Base-by-base conservation (phyloP, 1,140 invertebrate species). In the Drosophila guanche region DNA sequence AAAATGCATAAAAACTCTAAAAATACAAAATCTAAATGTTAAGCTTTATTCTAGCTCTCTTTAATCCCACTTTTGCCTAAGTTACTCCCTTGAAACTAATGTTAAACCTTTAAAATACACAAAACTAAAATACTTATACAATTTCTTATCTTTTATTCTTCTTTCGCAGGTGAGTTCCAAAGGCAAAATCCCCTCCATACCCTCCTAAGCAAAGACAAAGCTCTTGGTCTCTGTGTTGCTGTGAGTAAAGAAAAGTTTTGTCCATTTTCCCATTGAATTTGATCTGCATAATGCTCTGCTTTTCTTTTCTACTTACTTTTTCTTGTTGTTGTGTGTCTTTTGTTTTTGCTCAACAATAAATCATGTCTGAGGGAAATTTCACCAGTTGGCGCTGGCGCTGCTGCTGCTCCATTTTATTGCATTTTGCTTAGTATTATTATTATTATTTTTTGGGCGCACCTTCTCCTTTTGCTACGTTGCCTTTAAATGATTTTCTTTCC, bases 341-440 rank as follows among this genome's bases (percentile, higher is more conserved):
- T 69, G 41, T 48, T 51, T 63, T 40, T 45, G 14, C 61, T 50
- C 66, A 71, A 77, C 65, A 79, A 86, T 86, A 86, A 88, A 86
- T 86, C 83, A 86, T 72, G 62, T 57, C 52, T 4, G 10, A 4
- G 10, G 33, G 62, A 77, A 81, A 88, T 86, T 88, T 88, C 75
- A 51, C 83, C 83, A 78, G 83, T 88, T 88, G 83, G 83, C 16
- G 16, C 16, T 20, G 16, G 16, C 16, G 16, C 16, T 20, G 16
- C 76, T 86, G 33, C 33, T 37, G 33, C 88, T 88, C 78, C 83
- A 83, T 88, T 81, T 86, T 86, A 86, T 88, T 86, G 83, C 83
- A 88, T 83, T 88, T 12, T 79, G 88, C 83, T 88, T 88, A 85
- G 77, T 83, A 77, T 86, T 70, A 27, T 56, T 51, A 33, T 50